These are phyloP conservation scores for Trypoxylon attenuatum DNA, from an alignment of 2,888 invertebrate genomes.

Conservation along the genomic window DNA sequence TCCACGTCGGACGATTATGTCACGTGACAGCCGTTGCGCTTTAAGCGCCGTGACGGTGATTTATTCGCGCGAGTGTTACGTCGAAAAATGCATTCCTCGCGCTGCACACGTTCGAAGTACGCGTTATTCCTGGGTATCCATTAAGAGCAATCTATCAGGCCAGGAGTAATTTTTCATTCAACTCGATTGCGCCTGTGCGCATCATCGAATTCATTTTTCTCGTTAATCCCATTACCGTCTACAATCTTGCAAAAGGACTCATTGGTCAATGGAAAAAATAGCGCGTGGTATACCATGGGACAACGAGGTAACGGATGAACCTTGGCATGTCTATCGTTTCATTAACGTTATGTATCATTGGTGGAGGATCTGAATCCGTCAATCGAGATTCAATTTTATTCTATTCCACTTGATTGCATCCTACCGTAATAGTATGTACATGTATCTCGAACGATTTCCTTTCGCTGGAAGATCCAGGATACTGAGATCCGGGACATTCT, in stretches of 20 bases:
- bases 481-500: too few relatives aligned
- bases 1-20: background rate
- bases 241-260: too few relatives aligned
- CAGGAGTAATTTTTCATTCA: background rate
- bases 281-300: background rate
- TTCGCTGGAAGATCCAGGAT: too few relatives aligned
- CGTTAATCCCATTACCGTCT: background rate
- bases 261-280: too few relatives aligned
- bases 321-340: slow-evolving; percentile 22
- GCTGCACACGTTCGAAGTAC: background rate
- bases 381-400: too few relatives aligned
- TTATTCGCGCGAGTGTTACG: too few relatives aligned
- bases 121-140: background rate
- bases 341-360: too few relatives aligned
- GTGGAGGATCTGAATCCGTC: too few relatives aligned
- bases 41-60: background rate
- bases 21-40: background rate
- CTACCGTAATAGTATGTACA: too few relatives aligned
- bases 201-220: background rate
- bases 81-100: background rate
- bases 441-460: too few relatives aligned
- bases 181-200: background rate
- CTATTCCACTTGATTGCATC: too few relatives aligned
- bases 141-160: background rate
- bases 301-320: slow-evolving; percentile 10